These are phyloP conservation scores for Antechinus flavipes DNA, from an alignment of 2,113 vertebrate species.

Conservation along the genomic window DNA sequence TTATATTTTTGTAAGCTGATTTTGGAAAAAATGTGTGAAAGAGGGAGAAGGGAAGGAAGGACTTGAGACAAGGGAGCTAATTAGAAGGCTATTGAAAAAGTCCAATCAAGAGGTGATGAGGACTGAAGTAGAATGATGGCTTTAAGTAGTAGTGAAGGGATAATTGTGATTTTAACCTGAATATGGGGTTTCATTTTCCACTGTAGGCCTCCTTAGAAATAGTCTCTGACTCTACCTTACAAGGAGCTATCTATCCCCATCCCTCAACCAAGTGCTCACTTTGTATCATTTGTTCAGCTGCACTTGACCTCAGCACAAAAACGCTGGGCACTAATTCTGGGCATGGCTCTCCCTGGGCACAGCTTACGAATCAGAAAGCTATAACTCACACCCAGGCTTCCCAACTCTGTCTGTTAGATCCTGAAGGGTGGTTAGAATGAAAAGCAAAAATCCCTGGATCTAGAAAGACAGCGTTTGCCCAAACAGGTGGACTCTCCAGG, in stretches of 20 bases:
- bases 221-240: neutral
- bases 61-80: neutral
- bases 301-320: neutral
- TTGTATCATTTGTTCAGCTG: neutral
- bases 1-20: neutral
- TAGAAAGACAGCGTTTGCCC: neutral
- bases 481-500: neutral
- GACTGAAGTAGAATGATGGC: neutral
- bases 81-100: neutral
- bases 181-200: neutral
- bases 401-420: neutral
- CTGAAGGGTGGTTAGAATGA: neutral
- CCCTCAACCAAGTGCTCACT: neutral
- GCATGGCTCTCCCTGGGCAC: neutral
- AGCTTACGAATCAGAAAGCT: neutral
- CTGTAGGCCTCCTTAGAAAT: neutral
- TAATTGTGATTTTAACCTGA: neutral
- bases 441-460: neutral
- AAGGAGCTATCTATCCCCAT: neutral
- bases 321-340: neutral
- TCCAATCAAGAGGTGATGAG: neutral
- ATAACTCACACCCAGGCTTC: neutral
- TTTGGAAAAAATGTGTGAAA: neutral
- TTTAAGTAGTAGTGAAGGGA: neutral
- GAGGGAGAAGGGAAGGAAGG: neutral